Base-by-base conservation (phyloP, 2,888 invertebrate species). In the Chromoteleia sp. region DNA sequence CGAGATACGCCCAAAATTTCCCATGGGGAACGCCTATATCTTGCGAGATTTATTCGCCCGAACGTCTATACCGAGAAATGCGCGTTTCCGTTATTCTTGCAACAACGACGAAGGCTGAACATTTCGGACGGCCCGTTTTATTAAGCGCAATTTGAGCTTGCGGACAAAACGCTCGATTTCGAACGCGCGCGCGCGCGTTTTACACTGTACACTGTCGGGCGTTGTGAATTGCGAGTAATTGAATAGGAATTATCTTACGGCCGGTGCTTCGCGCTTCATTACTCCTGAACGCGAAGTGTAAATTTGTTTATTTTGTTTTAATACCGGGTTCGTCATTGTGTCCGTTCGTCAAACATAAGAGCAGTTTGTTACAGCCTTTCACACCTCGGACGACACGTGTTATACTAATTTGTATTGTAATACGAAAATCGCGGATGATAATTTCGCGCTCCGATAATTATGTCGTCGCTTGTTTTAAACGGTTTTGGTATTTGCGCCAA, bases 1-100 rank as follows among this genome's bases (percentile, higher is more conserved):
- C 65, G 59, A 50, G 67, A 59, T 41, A 52, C 75, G 50, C 50
- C 50, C 65, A 67, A 58, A 75, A 75, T 75, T 75, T 75, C 75
- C 75, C 75, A 52, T 8, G 50, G 75, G 68, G 56, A 33, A 12
- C 41, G 58, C 33, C 33, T 48, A 43, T 58, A n/a, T 52, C 67
- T 75, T 75, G 56, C 19, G 48, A 75, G 75, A 75, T 75, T 75
- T 75, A 75, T 59, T 67, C 59, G 41, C 14, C 65, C 45, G 58
- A 67, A 59, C 45, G 19, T 75, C 56, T 25, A 52, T 50, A 33
- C 52, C 58, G 59, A 59, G 67, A 75, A 67, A 67, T 73, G 71
- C 50, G 50, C 36, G 54, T 25, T 39, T 50, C 50, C 21, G 12
- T 70, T 70, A 48, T 48, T 48, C 29, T 29, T 5, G n/a, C 50